phyloP scores from a whole-genome alignment of 2,888 invertebrate genomes.

The Euproctis similis region DNA sequence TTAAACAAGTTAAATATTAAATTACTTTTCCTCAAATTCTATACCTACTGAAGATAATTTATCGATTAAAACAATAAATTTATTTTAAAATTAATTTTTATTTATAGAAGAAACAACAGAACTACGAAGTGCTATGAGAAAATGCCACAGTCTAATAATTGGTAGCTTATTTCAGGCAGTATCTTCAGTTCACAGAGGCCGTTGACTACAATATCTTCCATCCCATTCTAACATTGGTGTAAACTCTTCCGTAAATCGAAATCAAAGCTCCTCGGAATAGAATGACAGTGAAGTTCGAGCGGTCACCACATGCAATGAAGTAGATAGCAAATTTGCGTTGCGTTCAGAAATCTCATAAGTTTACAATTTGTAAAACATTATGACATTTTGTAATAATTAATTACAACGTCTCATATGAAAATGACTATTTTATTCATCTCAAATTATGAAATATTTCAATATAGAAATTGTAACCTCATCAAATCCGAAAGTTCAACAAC shows the following conservation, averaged over 20 bases:
- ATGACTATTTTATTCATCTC: neutral
- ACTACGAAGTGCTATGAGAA: constrained; percentile 39
- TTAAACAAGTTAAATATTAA: no score
- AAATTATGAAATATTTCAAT: neutral
- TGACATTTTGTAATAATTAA: no score
- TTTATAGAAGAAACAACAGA: no score
- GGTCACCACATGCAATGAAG: constrained; percentile 43
- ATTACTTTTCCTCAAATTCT: no score
- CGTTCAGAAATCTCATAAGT: constrained; percentile 40
- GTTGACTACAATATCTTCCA: constrained; percentile 60
- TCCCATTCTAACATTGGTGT: constrained; percentile 51
- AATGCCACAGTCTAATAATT: constrained; percentile 53
- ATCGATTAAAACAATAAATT: no score
- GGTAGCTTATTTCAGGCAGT: constrained; percentile 48
- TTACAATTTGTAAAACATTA: no score
- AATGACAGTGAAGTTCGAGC: constrained; percentile 55
- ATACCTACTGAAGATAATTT: no score
- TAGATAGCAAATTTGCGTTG: constrained; percentile 30
- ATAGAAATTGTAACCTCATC: neutral
- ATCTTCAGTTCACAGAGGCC: constrained; percentile 61
- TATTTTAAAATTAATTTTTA: no score
- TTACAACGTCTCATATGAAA: neutral
- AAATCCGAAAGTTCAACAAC: no score
- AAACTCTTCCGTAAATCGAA: constrained; percentile 74
- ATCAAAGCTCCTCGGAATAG: constrained; percentile 73